Evolutionary conservation across 2,797 vertebrate genomes (phyloP), one percentile per base, ranked within the genome.

Genomic region (Liparis tanakae): DNA sequence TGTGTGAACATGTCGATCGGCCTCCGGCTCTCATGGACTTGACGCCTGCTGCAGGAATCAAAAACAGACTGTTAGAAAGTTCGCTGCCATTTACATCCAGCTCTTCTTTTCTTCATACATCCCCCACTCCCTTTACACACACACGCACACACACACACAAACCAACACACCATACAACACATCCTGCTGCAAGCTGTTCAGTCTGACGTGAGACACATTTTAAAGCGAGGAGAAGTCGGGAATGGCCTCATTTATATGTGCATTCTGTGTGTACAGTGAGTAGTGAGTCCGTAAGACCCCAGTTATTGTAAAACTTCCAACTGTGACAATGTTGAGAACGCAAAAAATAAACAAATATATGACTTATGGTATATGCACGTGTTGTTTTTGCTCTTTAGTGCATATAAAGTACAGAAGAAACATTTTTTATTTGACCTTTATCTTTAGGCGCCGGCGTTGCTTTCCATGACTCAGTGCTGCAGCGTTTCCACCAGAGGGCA

Each of bases 321-420:
- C 96, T 97, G 96, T 98, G 97, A 96, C 95, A 94, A 94, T 96
- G 96, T 97, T 96, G 94, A 96, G 93, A 97, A 96, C 93, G 94
- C 95, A 95, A 95, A 30, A 43, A 98, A 97, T 97, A 96, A 97
- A 96, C 96, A 86, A 93, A 94, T 96, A 96, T 93, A 96, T 96
- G 96, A 96, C 91, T 93, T 93, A 93, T 90, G 90, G 88, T 91
- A 41, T 41, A 92, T 25, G 22, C 18, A 70, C 17, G 77, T 76
- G 78, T 82, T 80, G 58, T 83, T 68, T 81, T 81, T 79, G 46
- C 14, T 71, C 33, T 72, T 4, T 34, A 61, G 36, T 74, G 48
- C 56, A 22, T 62, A 53, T 65, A 17, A 61, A 39, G 17, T 36
- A 46, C 10, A 33, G 36, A 22, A 22, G 3, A 1, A 9, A 10